Conservation (phyloP, 2,888 invertebrate genomes). For the Ichneumon xanthorius region DNA sequence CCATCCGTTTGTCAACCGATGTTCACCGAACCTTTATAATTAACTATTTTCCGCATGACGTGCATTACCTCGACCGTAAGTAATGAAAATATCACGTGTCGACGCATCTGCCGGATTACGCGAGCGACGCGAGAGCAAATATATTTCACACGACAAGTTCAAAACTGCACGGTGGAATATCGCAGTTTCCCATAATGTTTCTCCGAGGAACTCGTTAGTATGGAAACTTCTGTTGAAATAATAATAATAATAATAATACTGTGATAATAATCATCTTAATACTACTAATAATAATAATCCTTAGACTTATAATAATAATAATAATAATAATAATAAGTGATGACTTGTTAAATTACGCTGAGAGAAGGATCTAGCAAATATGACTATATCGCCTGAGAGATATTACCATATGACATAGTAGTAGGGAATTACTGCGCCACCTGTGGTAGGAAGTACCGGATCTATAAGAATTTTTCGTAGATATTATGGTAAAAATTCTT, state of each 20-base stretch:
- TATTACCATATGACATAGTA: too few species aligned
- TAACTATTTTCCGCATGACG: constrained; percentile 10
- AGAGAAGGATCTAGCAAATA: too few species aligned
- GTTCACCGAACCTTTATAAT: constrained; percentile 20
- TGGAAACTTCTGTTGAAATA: background rate
- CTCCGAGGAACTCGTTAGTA: background rate
- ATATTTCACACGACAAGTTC: background rate
- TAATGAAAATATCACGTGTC: constrained; percentile 34
- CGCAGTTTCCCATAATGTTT: background rate
- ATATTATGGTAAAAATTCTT: too few species aligned
- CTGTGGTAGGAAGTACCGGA: too few species aligned
- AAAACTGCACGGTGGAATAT: constrained; percentile 5
- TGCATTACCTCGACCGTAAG: constrained; percentile 10
- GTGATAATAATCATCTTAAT: background rate
- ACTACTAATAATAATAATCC: background rate
- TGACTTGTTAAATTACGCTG: background rate
- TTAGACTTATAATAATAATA: too few species aligned
- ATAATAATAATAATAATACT: background rate
- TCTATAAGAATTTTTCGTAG: too few species aligned
- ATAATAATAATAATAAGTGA: background rate
- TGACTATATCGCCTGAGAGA: too few species aligned
- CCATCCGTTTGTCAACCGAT: background rate
- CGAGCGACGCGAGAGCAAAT: background rate
- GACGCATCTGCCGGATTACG: constrained; percentile 19
- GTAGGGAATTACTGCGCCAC: too few species aligned